Evolutionary conservation across 2,888 invertebrate species (phyloP).

Genomic region (Erynnis tages): DNA sequence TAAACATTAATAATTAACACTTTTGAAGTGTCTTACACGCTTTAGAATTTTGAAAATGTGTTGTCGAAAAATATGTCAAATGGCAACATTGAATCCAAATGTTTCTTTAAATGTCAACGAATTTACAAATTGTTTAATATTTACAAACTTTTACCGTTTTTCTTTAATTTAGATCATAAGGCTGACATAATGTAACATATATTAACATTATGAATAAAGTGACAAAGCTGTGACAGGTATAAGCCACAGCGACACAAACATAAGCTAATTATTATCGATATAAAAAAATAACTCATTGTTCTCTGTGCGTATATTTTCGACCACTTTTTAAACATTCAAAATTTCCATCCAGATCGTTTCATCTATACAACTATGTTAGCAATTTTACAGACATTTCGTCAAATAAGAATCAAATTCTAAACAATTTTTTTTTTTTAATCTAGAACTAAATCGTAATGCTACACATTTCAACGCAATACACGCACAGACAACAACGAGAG

Average conservation of each 20-base stretch:
- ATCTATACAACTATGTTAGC: constrained; percentile 4
- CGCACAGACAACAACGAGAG: constrained; percentile 36
- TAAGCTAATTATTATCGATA: constrained; percentile 61
- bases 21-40: constrained; percentile 10
- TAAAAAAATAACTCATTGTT: constrained; percentile 59
- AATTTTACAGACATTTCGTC: constrained; percentile 14
- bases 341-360: not conserved
- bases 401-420: not conserved
- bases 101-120: constrained; percentile 7
- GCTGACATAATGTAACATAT: constrained; percentile 56
- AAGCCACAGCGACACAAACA: constrained; percentile 58
- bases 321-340: not conserved
- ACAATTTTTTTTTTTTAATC: not conserved
- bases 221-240: constrained; percentile 55
- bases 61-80: constrained; percentile 25
- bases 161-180: constrained; percentile 29
- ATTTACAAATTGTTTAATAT: not conserved
- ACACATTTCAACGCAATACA: constrained; percentile 8
- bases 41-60: constrained; percentile 23
- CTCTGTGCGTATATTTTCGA: constrained; percentile 43
- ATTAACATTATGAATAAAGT: constrained; percentile 67
- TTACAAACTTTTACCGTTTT: not conserved
- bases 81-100: constrained; percentile 33
- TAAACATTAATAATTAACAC: constrained; percentile 7
- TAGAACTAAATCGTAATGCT: not conserved